phyloP scores from a whole-genome alignment of 2,888 invertebrate genomes.

The Standfussiana lucernea region DNA sequence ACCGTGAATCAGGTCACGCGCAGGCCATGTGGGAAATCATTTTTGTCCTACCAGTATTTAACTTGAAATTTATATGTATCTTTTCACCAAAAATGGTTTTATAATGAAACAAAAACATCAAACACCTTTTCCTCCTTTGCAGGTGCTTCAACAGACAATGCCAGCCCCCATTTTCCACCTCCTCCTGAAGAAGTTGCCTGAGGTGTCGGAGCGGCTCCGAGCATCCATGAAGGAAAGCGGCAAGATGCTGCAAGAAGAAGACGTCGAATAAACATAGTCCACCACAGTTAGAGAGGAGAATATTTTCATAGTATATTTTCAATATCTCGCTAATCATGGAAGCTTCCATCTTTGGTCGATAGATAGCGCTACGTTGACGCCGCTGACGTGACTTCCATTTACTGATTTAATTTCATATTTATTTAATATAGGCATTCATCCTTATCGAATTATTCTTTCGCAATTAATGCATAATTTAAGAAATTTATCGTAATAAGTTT shows the following conservation, averaged over 20 bases:
- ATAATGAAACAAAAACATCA: not conserved
- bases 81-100: not conserved
- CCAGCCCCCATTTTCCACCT: conserved; percentile 98
- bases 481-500: conserved; percentile 60
- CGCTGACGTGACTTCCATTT: conserved; percentile 37
- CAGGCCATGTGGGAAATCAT: not conserved
- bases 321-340: conserved; percentile 62
- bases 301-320: conserved; percentile 62
- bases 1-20: not conserved
- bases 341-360: conserved; percentile 56
- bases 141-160: conserved; percentile 97
- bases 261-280: conserved; percentile 82
- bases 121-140: conserved; percentile 55
- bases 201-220: conserved; percentile 89
- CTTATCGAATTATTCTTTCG: conserved; percentile 50
- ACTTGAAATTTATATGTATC: not conserved
- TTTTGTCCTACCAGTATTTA: not conserved
- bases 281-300: conserved; percentile 60
- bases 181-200: conserved; percentile 95
- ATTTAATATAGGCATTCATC: conserved; percentile 44
- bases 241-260: conserved; percentile 85
- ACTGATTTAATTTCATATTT: conserved; percentile 57
- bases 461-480: conserved; percentile 55
- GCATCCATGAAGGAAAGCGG: conserved; percentile 84
- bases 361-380: conserved; percentile 56